Evolutionary conservation across 2,888 invertebrate genomes (phyloP).

Genomic region (Hirtodrosophila alboralis): DNA sequence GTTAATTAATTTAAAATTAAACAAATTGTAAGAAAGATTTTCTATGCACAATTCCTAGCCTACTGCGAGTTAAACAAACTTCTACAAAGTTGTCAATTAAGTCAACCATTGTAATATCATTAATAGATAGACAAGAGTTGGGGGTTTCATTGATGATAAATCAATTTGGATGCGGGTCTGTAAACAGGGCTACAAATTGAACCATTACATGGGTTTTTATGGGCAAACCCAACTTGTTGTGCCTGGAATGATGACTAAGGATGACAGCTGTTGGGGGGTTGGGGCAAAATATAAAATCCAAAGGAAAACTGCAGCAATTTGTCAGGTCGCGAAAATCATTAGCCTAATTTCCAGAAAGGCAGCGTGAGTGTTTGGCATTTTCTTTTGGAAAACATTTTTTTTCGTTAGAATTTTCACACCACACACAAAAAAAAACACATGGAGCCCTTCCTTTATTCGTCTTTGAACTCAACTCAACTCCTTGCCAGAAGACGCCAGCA

Average conservation of each 20-base stretch:
- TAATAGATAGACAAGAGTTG: background rate
- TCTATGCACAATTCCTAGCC: conserved; percentile 3
- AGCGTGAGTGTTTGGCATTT: conserved; percentile 64
- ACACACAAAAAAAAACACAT: background rate
- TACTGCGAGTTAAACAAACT: conserved; percentile 15
- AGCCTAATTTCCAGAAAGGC: conserved; percentile 66
- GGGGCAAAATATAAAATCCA: conserved; percentile 1
- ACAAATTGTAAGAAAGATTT: conserved; percentile 11
- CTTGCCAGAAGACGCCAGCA: conserved; percentile 69
- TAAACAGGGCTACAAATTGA: conserved; percentile 57
- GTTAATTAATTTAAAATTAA: conserved; percentile 12
- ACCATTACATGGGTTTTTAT: conserved; percentile 62
- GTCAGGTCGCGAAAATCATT: conserved; percentile 70
- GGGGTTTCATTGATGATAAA: conserved; percentile 36
- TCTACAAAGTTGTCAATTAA: conserved; percentile 26
- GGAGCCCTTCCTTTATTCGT: conserved; percentile 58
- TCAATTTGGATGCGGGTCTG: conserved; percentile 48
- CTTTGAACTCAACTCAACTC: conserved; percentile 42
- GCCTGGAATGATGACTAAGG: conserved; percentile 55
- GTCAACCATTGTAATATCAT: conserved; percentile 18
- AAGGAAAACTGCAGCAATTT: conserved; percentile 68
- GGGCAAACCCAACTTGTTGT: conserved; percentile 29
- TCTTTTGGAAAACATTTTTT: conserved; percentile 48
- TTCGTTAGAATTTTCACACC: conserved; percentile 60
- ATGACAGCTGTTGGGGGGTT: too few species aligned